Percentiles rank a stretch among this genome's conserved stretches.
Conservation (phyloP, 2,888 invertebrate genomes). For the Lasioglossum morio region DNA sequence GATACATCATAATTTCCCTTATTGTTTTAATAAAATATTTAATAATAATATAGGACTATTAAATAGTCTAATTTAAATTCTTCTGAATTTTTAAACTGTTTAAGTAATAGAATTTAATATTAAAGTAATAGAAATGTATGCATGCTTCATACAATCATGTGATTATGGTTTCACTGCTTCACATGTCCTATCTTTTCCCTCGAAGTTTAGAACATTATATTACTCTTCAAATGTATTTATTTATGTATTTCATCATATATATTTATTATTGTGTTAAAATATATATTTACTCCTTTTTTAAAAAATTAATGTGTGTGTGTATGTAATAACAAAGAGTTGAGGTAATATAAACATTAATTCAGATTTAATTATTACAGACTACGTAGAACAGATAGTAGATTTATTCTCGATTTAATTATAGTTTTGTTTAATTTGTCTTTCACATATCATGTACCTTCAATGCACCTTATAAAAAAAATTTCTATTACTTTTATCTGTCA, state of each 20-base stretch:
- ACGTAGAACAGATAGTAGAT: conserved; percentile 9
- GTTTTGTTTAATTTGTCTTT: conserved; percentile 45
- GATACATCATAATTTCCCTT: not conserved
- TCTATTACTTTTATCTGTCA: conserved; percentile 71
- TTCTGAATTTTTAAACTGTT: conserved; percentile 12
- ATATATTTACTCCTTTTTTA: conserved; percentile 13
- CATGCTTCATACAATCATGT: conserved; percentile 40
- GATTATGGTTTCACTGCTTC: conserved; percentile 11
- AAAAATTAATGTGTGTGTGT: conserved; percentile 21
- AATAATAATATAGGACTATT: not conserved
- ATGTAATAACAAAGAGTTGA: conserved; percentile 30
- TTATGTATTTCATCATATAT: conserved; percentile 17
- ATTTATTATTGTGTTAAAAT: conserved; percentile 26
- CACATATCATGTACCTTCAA: conserved; percentile 24
- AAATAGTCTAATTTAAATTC: conserved; percentile 9
- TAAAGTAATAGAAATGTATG: conserved; percentile 25
- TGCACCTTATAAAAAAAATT: conserved; percentile 22
- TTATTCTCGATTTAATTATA: conserved; percentile 17
- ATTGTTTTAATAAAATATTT: not conserved
- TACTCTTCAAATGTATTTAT: conserved; percentile 2
- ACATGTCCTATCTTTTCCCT: conserved; percentile 14
- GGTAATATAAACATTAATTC: conserved; percentile 20
- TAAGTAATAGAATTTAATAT: too few species aligned
- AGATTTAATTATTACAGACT: conserved; percentile 8
- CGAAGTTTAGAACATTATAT: not conserved